A percentile compares a stretch with the other conserved stretches of the same genome.
Conservation (phyloP, 2,797 vertebrate species). For the Coregonus sp. region DNA sequence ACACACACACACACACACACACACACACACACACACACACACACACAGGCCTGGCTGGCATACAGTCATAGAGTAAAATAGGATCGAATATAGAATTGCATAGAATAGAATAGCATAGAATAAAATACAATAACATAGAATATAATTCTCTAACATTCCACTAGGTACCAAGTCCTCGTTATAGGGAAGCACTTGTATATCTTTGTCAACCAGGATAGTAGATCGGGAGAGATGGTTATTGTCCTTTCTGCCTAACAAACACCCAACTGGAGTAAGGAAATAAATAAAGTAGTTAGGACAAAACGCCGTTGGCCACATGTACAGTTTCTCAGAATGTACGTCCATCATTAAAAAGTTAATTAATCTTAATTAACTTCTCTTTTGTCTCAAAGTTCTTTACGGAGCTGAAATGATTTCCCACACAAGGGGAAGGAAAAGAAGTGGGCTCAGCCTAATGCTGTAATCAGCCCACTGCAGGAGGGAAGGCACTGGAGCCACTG, state of each 20-base stretch:
- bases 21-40: constrained; percentile 13
- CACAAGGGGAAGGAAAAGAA: constrained; percentile 62
- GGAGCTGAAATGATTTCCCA: constrained; percentile 58
- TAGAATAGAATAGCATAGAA: constrained; percentile 1
- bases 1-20: constrained; percentile 11
- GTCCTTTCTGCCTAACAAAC: constrained; percentile 39
- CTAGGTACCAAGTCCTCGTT: neutral
- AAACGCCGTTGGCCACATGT: constrained; percentile 47
- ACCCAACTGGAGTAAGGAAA: constrained; percentile 12
- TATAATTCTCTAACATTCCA: too few relatives aligned
- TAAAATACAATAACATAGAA: neutral
- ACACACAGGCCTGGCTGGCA: constrained; percentile 7
- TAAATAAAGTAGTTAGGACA: constrained; percentile 9
- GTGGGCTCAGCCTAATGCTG: constrained; percentile 58
- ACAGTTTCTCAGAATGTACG: constrained; percentile 44
- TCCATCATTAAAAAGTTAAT: constrained; percentile 61
- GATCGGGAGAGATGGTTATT: constrained; percentile 29
- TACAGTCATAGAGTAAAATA: constrained; percentile 16
- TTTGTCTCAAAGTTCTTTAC: constrained; percentile 63
- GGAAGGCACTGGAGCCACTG: constrained; percentile 55
- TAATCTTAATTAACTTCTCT: constrained; percentile 68
- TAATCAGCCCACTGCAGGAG: constrained; percentile 64
- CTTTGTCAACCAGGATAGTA: constrained; percentile 22
- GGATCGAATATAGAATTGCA: neutral
- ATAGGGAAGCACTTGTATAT: neutral